Conservation (phyloP, 2,888 invertebrate genomes). For the Drosophila rellima region DNA sequence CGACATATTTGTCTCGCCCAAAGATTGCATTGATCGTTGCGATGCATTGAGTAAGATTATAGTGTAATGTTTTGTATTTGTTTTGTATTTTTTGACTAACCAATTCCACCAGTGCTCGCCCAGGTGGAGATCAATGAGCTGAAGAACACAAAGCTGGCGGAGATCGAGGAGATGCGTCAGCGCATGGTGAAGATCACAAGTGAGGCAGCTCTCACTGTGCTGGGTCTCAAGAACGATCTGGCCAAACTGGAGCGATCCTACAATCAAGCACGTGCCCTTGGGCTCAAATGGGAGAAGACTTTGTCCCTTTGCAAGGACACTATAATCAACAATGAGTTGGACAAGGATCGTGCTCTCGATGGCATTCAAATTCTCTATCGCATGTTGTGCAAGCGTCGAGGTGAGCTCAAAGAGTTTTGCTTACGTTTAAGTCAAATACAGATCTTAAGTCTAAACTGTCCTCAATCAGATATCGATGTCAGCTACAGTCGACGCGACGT, state of each 20-base stretch:
- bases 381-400: slow-evolving; percentile 79
- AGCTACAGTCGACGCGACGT: slow-evolving; percentile 35
- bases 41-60: slow-evolving; percentile 84
- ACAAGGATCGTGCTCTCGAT: slow-evolving; percentile 81
- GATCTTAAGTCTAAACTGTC: not conserved
- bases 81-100: not conserved
- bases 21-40: slow-evolving; percentile 84
- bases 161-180: slow-evolving; percentile 84
- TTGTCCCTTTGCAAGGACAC: slow-evolving; percentile 78
- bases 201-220: slow-evolving; percentile 82
- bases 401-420: slow-evolving; percentile 42
- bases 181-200: slow-evolving; percentile 83
- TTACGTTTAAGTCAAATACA: no score
- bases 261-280: slow-evolving; percentile 74
- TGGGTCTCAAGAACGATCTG: slow-evolving; percentile 84
- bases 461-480: slow-evolving; percentile 39
- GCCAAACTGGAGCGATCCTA: slow-evolving; percentile 83
- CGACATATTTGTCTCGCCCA: slow-evolving; percentile 80
- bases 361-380: slow-evolving; percentile 82
- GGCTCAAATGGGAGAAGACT: slow-evolving; percentile 84
- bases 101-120: slow-evolving; percentile 80
- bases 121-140: slow-evolving; percentile 83
- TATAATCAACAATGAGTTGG: slow-evolving; percentile 73
- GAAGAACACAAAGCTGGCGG: slow-evolving; percentile 73
- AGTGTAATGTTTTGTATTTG: no score